Percentiles rank a stretch among this genome's conserved stretches.
Evolutionary conservation across 2,797 vertebrate genomes (phyloP).

Genomic region (Anguilla pacifica): DNA sequence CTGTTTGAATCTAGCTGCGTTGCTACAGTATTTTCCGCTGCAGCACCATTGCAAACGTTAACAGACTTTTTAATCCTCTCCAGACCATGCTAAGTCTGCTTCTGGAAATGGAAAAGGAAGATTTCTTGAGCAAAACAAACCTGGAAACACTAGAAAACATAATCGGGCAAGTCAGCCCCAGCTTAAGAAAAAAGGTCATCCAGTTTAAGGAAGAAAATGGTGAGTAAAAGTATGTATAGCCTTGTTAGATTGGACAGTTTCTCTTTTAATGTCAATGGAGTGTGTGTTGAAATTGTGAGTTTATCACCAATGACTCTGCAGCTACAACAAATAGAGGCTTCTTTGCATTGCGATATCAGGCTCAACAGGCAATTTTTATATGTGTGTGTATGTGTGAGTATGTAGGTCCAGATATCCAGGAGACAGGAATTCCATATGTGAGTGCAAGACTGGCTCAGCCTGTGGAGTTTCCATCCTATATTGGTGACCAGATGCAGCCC

Average conservation of each 20-base stretch:
- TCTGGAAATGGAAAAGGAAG: conserved; percentile 73
- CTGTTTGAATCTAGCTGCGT: not conserved
- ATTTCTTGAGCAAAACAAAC: conserved; percentile 63
- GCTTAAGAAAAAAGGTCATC: conserved; percentile 61
- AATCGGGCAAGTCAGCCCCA: conserved; percentile 47
- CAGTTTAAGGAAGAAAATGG: conserved; percentile 60
- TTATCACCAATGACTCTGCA: not conserved
- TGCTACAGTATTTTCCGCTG: not conserved
- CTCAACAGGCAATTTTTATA: not conserved
- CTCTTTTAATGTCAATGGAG: not conserved
- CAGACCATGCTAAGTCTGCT: conserved; percentile 80
- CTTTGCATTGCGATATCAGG: too few species aligned
- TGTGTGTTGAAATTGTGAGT: not conserved
- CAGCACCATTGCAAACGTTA: not conserved
- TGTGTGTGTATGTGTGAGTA: not conserved
- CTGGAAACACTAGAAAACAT: conserved; percentile 64
- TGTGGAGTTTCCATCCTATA: not conserved
- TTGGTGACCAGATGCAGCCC: not conserved
- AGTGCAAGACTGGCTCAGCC: not conserved
- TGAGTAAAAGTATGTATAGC: conserved; percentile 41
- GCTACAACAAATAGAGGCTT: too few species aligned
- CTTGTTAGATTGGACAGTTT: not conserved
- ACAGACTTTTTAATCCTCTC: conserved; percentile 37
- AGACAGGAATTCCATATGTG: not conserved
- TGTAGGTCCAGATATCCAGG: not conserved